Base-by-base conservation (phyloP, 2,113 vertebrate genomes). In the Hemibates koningsi region DNA sequence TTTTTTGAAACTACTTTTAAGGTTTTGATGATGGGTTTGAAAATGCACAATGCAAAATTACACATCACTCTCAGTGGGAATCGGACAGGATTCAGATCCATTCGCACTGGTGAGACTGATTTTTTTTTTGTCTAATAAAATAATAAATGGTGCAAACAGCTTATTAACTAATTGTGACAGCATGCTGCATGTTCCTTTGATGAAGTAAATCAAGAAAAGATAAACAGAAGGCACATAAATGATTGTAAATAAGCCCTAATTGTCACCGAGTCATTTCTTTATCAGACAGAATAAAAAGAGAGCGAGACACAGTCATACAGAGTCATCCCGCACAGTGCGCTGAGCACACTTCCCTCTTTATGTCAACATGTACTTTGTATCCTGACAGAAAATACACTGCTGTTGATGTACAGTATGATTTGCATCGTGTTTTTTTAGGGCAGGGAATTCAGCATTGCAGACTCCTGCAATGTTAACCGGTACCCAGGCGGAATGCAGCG, bases 241-340 rank as follows among this genome's bases (percentile, higher is more conserved):
- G 66, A 86, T 83, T 88, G 66, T 86, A 89, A 91, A 90, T 86
- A 84, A 85, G 17, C 53, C 5, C 68, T 87, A 80, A 90, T 82
- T 80, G 78, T 89, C 89, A 68, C 53, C 19, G 71, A 83, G 83
- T 53, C 14, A 17, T 19, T 41, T 85, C 38, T 29, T 38, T 63
- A 68, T 61, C 82, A 87, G 53, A 52, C 24, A 56, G 79, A 82
- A 57, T 19, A 52, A 27, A 34, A 1, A 17, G 36, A 9, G 27
- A 73, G 61, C 10, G 13, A 82, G 29, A 68, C 24, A 45, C 38
- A 79, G 76, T 57, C 81, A 41, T 7, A 79, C 56, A 79, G 16
- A 54, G 50, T 71, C 76, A 21, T 57, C 57, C 36, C 50, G 24
- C 78, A 86, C 54, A n/a, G 6, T 43, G 3, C 45, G 73, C 68